These are phyloP conservation scores for Tenodera sinensis DNA, from an alignment of 2,888 invertebrate species.

Conservation along the genomic window DNA sequence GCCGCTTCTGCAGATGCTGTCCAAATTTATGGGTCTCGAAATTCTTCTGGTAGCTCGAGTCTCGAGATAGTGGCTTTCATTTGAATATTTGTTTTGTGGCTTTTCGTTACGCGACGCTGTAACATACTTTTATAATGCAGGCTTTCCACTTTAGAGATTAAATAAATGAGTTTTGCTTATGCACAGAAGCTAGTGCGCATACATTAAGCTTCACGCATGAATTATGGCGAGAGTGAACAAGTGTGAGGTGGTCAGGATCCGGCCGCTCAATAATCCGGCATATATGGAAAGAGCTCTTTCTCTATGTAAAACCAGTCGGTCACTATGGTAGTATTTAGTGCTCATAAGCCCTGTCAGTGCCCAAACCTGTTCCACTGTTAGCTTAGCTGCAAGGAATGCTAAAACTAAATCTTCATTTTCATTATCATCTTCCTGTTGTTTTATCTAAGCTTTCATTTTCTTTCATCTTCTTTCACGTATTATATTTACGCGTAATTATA, in stretches of 20 bases:
- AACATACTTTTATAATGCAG: not conserved
- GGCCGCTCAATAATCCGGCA: not conserved
- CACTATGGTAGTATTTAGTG: no score
- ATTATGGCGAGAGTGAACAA: not conserved
- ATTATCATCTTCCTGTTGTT: no score
- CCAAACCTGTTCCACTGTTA: no score
- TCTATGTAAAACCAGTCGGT: not conserved
- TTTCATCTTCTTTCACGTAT: no score
- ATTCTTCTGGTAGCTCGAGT: not conserved
- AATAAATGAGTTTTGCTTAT: constrained; percentile 8
- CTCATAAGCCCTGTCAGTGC: no score
- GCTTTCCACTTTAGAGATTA: not conserved
- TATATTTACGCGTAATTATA: no score
- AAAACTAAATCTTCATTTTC: no score
- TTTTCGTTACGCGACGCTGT: not conserved
- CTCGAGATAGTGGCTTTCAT: not conserved
- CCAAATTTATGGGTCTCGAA: not conserved
- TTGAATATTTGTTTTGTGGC: not conserved
- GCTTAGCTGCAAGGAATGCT: no score
- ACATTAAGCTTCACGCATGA: not conserved
- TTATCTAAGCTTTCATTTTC: no score
- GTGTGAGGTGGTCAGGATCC: not conserved
- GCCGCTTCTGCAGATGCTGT: not conserved
- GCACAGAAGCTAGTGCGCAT: not conserved
- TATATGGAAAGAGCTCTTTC: not conserved